Evolutionary conservation across 23 tunicate genomes (phyloP), one percentile per base, ranked within the genome.

Genomic region (Clavelina lepadiformis): DNA sequence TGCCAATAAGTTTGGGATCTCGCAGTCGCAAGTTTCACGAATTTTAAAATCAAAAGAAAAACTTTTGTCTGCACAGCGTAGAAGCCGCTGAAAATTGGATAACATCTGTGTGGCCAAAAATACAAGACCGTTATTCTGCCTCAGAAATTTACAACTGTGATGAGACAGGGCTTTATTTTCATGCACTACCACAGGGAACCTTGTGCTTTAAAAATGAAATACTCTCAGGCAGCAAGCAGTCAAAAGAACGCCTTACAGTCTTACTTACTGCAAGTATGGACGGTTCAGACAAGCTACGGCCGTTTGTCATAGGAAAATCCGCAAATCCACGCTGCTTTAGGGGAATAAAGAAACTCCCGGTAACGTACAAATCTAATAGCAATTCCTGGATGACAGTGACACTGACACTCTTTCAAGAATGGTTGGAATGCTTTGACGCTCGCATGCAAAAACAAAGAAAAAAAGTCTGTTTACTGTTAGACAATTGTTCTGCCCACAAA

Each of bases 131-230:
- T 2, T 68, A 51, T 51, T 30, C 61, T 1, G 74, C 74, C 29
- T 47, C 6, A 29, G 74, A 68, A 2, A 68, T 68, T 51, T 68
- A 68, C 61, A 68, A 68, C 27, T 67, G 74, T 51, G 61, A 68
- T 26, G 61, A 68, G 51, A 49, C 74, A 31, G 74, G 74, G 2
- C 61, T 68, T 51, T 47, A 68, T 32, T 68, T 68, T n/a, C 61
- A 45, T 1, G 26, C 37, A 18, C 26, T 51, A 2, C 74, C 38
- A 2, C 61, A 68, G 5, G 38, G 38, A 25, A 68, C 38, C 38
- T 30, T 51, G 74, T 68, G 61, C 61, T 27, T 28, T 1, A 51
- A 68, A 27, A 68, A 51, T 28, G 74, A 68, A 68, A 51, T 51
- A 28, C 61, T 68, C 1, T 51, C 61, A 2, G 61, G 45, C 20